phyloP scores from a whole-genome alignment of 2,113 vertebrate genomes.

The Motacilla tschutschensis region DNA sequence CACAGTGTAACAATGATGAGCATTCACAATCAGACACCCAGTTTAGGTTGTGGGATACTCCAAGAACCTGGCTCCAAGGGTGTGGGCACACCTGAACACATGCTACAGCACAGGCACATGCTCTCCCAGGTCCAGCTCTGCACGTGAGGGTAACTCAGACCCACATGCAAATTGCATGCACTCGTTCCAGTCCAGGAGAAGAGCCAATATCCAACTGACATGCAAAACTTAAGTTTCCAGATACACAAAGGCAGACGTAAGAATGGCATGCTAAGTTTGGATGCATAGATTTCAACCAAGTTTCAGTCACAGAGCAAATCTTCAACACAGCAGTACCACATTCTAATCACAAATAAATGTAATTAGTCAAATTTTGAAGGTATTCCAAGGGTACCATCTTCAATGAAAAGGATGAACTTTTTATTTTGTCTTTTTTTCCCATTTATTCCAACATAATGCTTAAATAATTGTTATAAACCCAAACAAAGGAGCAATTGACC shows the following conservation, averaged over 20 bases:
- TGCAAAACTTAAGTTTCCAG: constrained; percentile 49
- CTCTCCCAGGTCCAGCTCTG: background rate
- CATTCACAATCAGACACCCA: constrained; percentile 40
- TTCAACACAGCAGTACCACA: constrained; percentile 28
- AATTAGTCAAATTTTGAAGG: constrained; percentile 21
- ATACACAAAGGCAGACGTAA: constrained; percentile 45
- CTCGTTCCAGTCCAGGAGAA: constrained; percentile 26
- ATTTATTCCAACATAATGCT: constrained; percentile 56
- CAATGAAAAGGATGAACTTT: constrained; percentile 49
- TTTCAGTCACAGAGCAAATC: constrained; percentile 28
- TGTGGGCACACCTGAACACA: background rate
- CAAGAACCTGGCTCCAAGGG: background rate
- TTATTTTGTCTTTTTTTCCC: constrained; percentile 53
- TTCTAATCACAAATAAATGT: constrained; percentile 28
- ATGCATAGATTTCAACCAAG: constrained; percentile 25
- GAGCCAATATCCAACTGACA: constrained; percentile 13
- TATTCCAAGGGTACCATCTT: constrained; percentile 33
- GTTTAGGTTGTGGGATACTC: background rate
- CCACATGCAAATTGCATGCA: constrained; percentile 47
- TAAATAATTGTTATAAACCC: constrained; percentile 37
- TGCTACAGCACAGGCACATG: constrained; percentile 48
- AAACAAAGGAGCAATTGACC: constrained; percentile 37
- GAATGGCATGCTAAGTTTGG: constrained; percentile 39
- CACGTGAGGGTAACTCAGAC: background rate
- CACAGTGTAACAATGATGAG: constrained; percentile 31